These are phyloP conservation scores for Hozukius guyotensis DNA, from an alignment of 2,797 vertebrate genomes.

Conservation along the genomic window DNA sequence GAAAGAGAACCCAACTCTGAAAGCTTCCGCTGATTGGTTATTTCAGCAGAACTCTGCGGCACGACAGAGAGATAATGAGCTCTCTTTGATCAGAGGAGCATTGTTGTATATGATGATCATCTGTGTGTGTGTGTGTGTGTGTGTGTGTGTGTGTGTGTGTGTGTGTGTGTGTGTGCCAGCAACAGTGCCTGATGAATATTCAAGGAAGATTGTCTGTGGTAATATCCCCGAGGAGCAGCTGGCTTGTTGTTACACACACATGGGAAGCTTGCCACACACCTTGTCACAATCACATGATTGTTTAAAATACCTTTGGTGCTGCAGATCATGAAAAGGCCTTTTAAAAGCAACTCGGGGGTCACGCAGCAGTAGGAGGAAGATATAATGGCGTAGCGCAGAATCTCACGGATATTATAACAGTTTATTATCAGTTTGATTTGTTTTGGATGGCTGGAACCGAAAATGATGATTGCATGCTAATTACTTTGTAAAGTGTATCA, in stretches of 20 bases:
- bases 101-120: constrained; percentile 67
- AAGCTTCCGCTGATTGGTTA: constrained; percentile 66
- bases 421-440: constrained; percentile 56
- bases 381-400: neutral
- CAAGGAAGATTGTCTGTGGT: constrained; percentile 46
- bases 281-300: constrained; percentile 41
- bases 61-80: constrained; percentile 72
- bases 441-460: constrained; percentile 57
- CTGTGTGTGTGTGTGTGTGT: constrained; percentile 21
- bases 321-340: constrained; percentile 2
- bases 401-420: constrained; percentile 20
- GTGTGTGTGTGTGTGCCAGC: constrained; percentile 5
- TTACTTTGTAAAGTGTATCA: constrained; percentile 54
- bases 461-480: constrained; percentile 58
- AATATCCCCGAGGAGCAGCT: constrained; percentile 68
- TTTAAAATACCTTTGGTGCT: constrained; percentile 26
- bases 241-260: constrained; percentile 64
- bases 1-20: constrained; percentile 54
- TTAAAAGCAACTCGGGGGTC: constrained; percentile 19
- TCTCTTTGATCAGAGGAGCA: constrained; percentile 77
- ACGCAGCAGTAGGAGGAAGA: neutral
- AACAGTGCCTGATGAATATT: constrained; percentile 74
- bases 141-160: neutral
- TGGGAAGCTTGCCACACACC: constrained; percentile 32
- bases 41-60: constrained; percentile 66